These are phyloP conservation scores for Zygothrica quintamaculata DNA, from an alignment of 2,888 invertebrate species.

Conservation along the genomic window DNA sequence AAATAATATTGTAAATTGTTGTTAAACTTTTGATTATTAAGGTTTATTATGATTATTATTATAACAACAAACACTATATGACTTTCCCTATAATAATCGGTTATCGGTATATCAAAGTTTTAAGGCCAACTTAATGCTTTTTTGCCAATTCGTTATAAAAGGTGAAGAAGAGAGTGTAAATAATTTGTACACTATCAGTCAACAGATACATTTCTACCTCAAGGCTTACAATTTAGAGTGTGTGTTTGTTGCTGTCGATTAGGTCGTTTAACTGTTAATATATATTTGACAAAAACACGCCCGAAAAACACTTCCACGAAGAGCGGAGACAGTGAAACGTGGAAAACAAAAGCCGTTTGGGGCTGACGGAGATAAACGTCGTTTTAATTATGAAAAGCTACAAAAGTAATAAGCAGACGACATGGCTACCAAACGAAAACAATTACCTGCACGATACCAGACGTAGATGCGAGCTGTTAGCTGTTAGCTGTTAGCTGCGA, in stretches of 20 bases:
- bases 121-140: neutral
- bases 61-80: too few species aligned
- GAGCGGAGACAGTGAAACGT: conserved; percentile 28
- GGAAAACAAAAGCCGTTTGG: conserved; percentile 12
- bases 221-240: conserved; percentile 42
- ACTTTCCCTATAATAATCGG: too few species aligned
- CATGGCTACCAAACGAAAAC: conserved; percentile 69
- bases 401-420: conserved; percentile 71
- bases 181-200: conserved; percentile 36
- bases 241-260: conserved; percentile 26
- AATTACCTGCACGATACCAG: conserved; percentile 72
- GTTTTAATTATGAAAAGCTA: conserved; percentile 71
- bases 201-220: conserved; percentile 50
- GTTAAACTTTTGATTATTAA: too few species aligned
- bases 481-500: conserved; percentile 43
- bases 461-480: conserved; percentile 60
- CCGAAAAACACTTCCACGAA: conserved; percentile 34
- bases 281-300: conserved; percentile 32
- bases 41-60: too few species aligned
- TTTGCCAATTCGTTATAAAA: neutral
- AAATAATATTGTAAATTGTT: too few species aligned
- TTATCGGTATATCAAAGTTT: too few species aligned
- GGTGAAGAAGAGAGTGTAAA: conserved; percentile 35
- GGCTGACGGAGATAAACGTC: conserved; percentile 50
- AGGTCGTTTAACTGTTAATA: conserved; percentile 23